Evolutionary conservation across 2,113 vertebrate species (phyloP), one percentile per base, ranked within the genome.

Genomic region (Pao palembangensis): DNA sequence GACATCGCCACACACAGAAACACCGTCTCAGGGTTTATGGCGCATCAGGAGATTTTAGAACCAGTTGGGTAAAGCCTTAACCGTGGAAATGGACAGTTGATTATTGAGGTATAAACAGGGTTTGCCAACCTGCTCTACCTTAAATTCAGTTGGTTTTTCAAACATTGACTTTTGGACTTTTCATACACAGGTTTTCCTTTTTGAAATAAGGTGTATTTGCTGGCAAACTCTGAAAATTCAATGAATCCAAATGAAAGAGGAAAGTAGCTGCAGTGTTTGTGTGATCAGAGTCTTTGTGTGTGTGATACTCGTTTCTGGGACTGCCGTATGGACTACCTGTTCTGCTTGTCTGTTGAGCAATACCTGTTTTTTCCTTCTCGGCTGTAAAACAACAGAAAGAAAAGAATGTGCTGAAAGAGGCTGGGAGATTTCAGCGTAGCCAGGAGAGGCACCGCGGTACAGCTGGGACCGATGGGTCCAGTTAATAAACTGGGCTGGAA

Each of bases 261-360:
- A 11, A 18, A 55, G 41, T 58, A 18, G 21, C 13, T 1, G 12
- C 44, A 34, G 49, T n/a, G 57, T 61, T 56, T 67, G 66, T 64
- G 73, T 70, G 61, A 31, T 23, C 46, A 47, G 41, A 55, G 38
- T 68, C 15, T 17, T 1, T 44, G 60, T 21, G 28, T 52, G 55
- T 23, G 21, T 23, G 21, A 55, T 38, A 19, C n/a, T 68, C 18
- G 6, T 28, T 57, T 72, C 56, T 77, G 62, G 38, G 17, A 13
- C 60, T 55, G 11, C 58, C 52, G 55, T 46, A 53, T 58, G 16
- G 15, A 53, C 58, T 57, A 54, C 90, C 87, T 83, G 91, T 90
- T 90, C 75, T 73, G 83, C 91, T 83, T 74, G 90, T 89, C 72
- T 69, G 89, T 90, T 89, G 82, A 88, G 90, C 86, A 88, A 88